These are phyloP conservation scores for Sigmodon hispidus DNA, from an alignment of 2,113 vertebrate genomes.

Conservation along the genomic window DNA sequence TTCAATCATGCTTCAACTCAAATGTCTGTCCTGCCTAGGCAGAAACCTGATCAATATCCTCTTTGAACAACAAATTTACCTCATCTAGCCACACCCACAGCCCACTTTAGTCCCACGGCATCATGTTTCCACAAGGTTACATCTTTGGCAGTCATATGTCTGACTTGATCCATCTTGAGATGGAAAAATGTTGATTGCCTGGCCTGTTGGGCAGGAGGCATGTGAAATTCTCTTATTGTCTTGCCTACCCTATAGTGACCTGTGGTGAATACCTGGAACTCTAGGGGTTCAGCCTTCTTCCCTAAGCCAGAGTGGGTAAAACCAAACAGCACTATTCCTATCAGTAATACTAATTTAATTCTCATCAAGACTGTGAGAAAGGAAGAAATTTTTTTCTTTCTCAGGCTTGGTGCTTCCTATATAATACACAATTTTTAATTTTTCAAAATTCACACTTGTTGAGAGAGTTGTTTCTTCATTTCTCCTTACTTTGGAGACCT, in stretches of 20 bases:
- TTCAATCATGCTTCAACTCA: neutral
- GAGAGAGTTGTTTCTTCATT: rapidly evolving
- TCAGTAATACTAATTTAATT: neutral
- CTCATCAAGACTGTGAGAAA: neutral
- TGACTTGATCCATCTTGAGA: neutral
- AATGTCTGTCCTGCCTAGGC: neutral
- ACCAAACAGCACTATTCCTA: neutral
- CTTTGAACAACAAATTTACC: neutral
- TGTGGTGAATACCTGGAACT: too few relatives aligned
- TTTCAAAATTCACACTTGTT: neutral
- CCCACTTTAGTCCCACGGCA: rapidly evolving
- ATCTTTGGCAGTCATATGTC: neutral
- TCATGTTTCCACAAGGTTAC: neutral
- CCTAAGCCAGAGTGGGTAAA: neutral
- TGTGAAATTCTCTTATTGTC: neutral
- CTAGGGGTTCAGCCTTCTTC: neutral
- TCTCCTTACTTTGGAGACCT: neutral
- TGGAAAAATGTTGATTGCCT: neutral
- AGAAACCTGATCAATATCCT: too few relatives aligned
- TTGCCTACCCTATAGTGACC: too few relatives aligned
- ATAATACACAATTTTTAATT: neutral
- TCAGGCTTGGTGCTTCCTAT: neutral
- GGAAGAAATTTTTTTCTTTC: neutral
- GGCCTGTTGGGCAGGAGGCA: neutral
- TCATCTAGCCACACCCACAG: rapidly evolving